Evolutionary conservation across 2,797 vertebrate species (phyloP), one percentile per base, ranked within the genome.

Genomic region (Glossophaga mutica): DNA sequence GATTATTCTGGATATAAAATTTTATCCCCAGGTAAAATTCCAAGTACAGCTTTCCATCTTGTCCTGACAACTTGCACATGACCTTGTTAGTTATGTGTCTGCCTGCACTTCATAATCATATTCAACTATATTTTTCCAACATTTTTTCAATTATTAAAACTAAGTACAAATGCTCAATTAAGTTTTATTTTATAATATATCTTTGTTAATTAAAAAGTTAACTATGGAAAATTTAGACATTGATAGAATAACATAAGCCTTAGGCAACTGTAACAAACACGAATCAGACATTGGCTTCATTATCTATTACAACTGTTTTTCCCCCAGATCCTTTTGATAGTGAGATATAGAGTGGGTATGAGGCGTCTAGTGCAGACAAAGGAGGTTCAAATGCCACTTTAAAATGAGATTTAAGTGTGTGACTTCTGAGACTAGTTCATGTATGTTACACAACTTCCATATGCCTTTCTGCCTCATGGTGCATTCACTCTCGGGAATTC

Each of bases 81-180:
- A 6, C 1, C 37, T 91, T 84, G 22, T 81, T 89, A 87, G 94
- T 77, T 10, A 4, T 44, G 10, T 73, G 26, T 3, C 67, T 81
- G 2, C 57, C 16, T 91, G 6, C 8, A 22, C 7, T 85, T 94
- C 26, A 86, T 76, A 83, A 59, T 62, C 18, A 12, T 34, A 89
- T 71, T 90, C 18, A 83, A 50, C 21, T 73, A 24, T 59, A 32
- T 42, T 68, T 50, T 34, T 22, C 7, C 39, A 55, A 65, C 19
- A 50, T 87, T 29, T 62, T 88, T 91, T 94, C 22, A 96, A 84
- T 90, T 96, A 82, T 90, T 95, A 92, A 94, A 94, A 24, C 24
- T 62, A 90, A 84, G 11, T 39, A 52, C 79, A 87, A 96, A 95
- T 81, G 10, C 1, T 2, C 3, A 85, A 76, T 76, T 92, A 77